Evolutionary conservation across 2,888 invertebrate species (phyloP), one percentile per base, ranked within the genome.

Genomic region (Alloplasta piceator): DNA sequence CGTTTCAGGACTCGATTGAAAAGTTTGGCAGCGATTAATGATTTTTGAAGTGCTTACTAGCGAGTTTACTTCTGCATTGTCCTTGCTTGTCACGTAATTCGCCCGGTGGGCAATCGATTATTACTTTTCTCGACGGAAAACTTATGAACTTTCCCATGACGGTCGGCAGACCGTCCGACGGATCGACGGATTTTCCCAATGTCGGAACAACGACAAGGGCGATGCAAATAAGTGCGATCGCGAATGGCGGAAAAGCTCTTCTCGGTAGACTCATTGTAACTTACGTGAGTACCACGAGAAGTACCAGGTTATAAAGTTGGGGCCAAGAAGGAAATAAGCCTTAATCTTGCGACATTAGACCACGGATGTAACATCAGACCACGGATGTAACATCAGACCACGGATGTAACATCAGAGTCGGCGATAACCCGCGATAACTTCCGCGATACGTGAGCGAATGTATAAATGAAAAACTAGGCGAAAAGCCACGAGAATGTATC

Each of bases 401-500:
- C 43, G 52, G 43, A 63, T 72, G 38, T 36, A n/a, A 6, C n/a
- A 26, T 14, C 14, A 4, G 48, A n/a, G 12, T 9, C 52, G 6
- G 46, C 60, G 77, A 80, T 80, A 77, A 80, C 64, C 80, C 64
- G 39, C 16, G 46, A 12, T 43, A 43, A 48, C 6, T 26, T 39
- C 50, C 10, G 16, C 26, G 6, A 39, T 26, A 56, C 56, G 10
- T 10, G 1, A 9, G 26, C 6, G 3, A 26, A 9, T 9, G 36
- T 46, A 43, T 55, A 55, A 64, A 26, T 9, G 36, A 36, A 63
- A 52, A 72, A 70, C 46, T 46, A 58, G 36, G 3, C 41, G 39
- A 39, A 36, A 39, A n/a, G 9, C 38, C 7, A 4, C 50, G 61
- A 16, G 60, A 61, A 52, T 61, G 9, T 7, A 14, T 4, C 72